Evolutionary conservation across 2,113 vertebrate species (phyloP).

Genomic region (Microcebus tavaratra): DNA sequence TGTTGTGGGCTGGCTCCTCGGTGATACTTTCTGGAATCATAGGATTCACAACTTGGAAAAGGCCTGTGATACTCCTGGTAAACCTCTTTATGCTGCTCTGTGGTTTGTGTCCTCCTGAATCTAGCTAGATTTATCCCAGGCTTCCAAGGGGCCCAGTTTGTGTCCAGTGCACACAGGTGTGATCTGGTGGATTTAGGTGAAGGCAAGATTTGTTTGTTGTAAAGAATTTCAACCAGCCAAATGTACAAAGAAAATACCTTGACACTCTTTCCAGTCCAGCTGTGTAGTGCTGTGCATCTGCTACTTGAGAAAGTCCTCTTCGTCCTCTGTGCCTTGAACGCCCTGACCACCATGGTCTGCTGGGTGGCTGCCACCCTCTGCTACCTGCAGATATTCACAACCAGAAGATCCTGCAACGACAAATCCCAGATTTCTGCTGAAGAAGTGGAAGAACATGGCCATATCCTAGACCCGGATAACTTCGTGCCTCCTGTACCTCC

Average conservation of each 20-base stretch:
- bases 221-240: slow-evolving; percentile 82
- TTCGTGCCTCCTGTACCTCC: slow-evolving; percentile 89
- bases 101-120: no score
- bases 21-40: slow-evolving; percentile 37
- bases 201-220: slow-evolving; percentile 90
- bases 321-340: slow-evolving; percentile 89
- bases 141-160: no score
- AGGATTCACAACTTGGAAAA: no score
- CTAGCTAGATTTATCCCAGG: no score
- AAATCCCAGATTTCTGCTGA: slow-evolving; percentile 84
- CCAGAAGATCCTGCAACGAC: slow-evolving; percentile 83
- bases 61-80: no score
- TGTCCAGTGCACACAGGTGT: slow-evolving; percentile 73
- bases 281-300: slow-evolving; percentile 87
- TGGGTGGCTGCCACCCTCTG: slow-evolving; percentile 86
- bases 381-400: slow-evolving; percentile 87
- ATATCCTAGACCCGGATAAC: slow-evolving; percentile 84
- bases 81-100: no score
- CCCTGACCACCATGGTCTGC: slow-evolving; percentile 89
- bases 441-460: slow-evolving; percentile 84
- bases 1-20: slow-evolving; percentile 91
- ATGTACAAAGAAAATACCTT: slow-evolving; percentile 87
- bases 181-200: slow-evolving; percentile 85
- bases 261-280: slow-evolving; percentile 86
- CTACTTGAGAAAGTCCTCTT: slow-evolving; percentile 93